Evolutionary conservation across 2,113 vertebrate species (phyloP).

Genomic region (Leucosticte australis): DNA sequence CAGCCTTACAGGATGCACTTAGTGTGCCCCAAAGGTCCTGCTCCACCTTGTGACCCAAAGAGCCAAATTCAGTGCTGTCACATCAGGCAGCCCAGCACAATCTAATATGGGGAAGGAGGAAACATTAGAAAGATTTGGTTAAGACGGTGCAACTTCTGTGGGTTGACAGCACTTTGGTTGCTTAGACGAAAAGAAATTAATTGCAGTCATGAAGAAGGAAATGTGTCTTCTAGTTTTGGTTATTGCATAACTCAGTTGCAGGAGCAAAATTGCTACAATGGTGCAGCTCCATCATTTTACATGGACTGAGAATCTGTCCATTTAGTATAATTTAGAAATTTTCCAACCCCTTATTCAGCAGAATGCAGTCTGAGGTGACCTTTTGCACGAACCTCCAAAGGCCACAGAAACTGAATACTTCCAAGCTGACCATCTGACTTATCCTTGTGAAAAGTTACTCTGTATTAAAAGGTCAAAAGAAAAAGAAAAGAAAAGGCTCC

Average conservation of each 20-base stretch:
- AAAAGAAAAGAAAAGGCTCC: slow-evolving; percentile 50
- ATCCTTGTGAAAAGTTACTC: slow-evolving; percentile 58
- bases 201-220: background rate
- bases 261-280: background rate
- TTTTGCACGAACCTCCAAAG: slow-evolving; percentile 34
- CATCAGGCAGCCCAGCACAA: background rate
- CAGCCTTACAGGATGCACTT: background rate
- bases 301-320: background rate
- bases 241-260: background rate
- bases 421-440: slow-evolving; percentile 59
- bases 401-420: slow-evolving; percentile 35
- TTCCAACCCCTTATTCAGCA: slow-evolving; percentile 43
- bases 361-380: slow-evolving; percentile 18
- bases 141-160: background rate
- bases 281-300: background rate
- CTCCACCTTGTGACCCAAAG: background rate
- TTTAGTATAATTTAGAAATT: background rate
- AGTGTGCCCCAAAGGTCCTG: background rate
- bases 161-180: background rate
- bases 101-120: background rate
- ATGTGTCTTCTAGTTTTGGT: background rate
- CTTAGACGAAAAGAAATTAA: background rate
- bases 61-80: background rate
- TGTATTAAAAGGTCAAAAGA: slow-evolving; percentile 63
- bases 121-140: background rate